phyloP scores from a whole-genome alignment of 2,113 vertebrate species.

The Phyllostomus hastatus region DNA sequence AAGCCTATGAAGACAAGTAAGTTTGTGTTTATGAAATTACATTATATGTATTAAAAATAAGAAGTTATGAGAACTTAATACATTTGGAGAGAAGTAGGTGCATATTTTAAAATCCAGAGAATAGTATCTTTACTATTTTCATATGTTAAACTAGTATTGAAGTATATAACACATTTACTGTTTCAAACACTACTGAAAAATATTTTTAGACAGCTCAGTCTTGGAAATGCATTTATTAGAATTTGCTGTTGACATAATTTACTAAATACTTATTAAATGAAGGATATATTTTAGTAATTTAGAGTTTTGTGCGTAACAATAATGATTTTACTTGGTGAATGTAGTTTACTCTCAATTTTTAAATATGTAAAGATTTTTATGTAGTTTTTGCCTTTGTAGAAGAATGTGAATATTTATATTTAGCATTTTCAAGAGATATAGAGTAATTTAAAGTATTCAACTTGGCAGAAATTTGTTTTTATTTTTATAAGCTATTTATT shows the following conservation, averaged over 20 bases:
- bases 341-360: constrained; percentile 33
- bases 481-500: constrained; percentile 38
- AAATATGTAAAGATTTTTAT: constrained; percentile 42
- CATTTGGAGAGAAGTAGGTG: background rate
- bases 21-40: background rate
- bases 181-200: constrained; percentile 21
- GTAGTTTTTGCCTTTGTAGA: constrained; percentile 36
- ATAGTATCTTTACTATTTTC: constrained; percentile 9
- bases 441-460: constrained; percentile 39
- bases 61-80: constrained; percentile 46
- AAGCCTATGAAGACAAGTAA: background rate
- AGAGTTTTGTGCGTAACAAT: constrained; percentile 15
- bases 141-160: constrained; percentile 12
- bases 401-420: constrained; percentile 26
- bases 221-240: constrained; percentile 40
- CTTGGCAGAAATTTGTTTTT: constrained; percentile 48
- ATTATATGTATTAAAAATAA: background rate
- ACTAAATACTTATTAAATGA: constrained; percentile 27
- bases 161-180: background rate
- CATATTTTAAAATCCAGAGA: constrained; percentile 46
- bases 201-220: background rate
- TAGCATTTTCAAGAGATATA: constrained; percentile 48
- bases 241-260: constrained; percentile 17
- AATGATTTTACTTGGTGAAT: constrained; percentile 29
- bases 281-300: constrained; percentile 38